These are phyloP conservation scores for Lophura swinhoii DNA, from an alignment of 2,797 vertebrate species.

Conservation along the genomic window DNA sequence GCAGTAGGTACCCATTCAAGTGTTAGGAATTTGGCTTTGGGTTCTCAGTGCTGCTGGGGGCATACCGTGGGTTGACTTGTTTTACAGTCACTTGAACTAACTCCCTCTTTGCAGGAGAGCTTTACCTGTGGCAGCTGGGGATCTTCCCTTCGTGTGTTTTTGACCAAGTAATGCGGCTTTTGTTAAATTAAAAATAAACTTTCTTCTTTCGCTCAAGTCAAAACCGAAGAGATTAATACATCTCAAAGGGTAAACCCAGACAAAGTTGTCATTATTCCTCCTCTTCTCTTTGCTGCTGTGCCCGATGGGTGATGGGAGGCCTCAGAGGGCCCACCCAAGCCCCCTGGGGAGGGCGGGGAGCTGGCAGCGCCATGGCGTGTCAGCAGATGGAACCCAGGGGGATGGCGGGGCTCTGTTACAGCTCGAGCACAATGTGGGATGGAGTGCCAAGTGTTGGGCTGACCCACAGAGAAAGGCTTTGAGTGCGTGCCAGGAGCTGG, in stretches of 20 bases:
- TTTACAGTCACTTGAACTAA: neutral
- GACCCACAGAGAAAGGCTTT: fast-evolving
- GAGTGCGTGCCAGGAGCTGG: neutral
- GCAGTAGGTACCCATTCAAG: neutral
- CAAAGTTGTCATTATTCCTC: fast-evolving
- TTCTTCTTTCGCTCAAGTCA: neutral
- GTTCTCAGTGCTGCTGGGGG: neutral
- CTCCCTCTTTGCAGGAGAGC: neutral
- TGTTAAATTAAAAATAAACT: neutral
- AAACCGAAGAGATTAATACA: neutral
- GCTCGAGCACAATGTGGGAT: fast-evolving
- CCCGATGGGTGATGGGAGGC: fast-evolving
- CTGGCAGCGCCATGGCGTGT: fast-evolving
- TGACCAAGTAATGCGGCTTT: neutral
- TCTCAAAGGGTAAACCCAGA: neutral
- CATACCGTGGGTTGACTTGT: neutral
- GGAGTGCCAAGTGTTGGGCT: fast-evolving
- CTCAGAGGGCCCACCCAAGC: neutral
- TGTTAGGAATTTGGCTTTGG: neutral
- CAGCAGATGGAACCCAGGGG: fast-evolving
- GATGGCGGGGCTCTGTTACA: fast-evolving
- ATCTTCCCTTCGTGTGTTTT: neutral
- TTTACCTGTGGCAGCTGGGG: neutral
- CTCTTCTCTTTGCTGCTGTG: neutral
- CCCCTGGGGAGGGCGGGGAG: fast-evolving